A percentile compares a stretch with the other conserved stretches of the same genome.
phyloP scores from a whole-genome alignment of 2,113 vertebrate genomes.

The Elaphurus davidianus region DNA sequence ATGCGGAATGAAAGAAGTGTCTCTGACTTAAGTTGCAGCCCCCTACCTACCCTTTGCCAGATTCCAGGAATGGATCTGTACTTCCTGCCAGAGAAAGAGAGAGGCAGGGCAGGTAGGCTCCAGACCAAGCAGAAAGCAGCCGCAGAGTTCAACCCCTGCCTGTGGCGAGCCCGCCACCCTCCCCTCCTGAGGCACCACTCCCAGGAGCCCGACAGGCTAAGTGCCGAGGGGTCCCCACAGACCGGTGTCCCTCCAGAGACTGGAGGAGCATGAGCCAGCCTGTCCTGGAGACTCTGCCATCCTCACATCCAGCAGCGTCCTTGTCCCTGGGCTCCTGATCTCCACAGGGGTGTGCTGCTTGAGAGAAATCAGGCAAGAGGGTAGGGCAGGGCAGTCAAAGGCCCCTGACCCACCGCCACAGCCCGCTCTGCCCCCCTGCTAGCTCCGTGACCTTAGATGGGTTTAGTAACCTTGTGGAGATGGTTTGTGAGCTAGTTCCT shows the following conservation, averaged over 20 bases:
- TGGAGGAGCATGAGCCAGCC: not conserved
- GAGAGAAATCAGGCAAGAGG: not conserved
- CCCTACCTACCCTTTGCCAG: not conserved
- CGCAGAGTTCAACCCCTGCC: not conserved
- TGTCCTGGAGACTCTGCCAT: not conserved
- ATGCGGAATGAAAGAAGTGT: not conserved
- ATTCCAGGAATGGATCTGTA: not conserved
- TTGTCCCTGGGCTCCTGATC: not conserved
- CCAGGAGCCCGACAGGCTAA: not conserved
- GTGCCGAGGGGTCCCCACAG: not conserved
- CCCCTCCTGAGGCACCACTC: no score
- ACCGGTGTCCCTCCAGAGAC: not conserved
- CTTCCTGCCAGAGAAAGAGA: not conserved
- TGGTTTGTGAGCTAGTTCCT: not conserved
- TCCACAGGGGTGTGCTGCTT: not conserved
- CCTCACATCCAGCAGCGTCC: not conserved
- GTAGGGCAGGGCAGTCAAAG: not conserved
- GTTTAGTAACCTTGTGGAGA: not conserved
- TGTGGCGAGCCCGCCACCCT: not conserved
- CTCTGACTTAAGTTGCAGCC: not conserved
- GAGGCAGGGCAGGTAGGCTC: not conserved
- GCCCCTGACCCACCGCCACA: no score
- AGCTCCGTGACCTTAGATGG: not conserved
- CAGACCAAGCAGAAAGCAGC: not conserved
- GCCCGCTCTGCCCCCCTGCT: not conserved